Evolutionary conservation across 1,140 invertebrate species (phyloP), one percentile per base, ranked within the genome.

Genomic region (Bradysia coprophila): DNA sequence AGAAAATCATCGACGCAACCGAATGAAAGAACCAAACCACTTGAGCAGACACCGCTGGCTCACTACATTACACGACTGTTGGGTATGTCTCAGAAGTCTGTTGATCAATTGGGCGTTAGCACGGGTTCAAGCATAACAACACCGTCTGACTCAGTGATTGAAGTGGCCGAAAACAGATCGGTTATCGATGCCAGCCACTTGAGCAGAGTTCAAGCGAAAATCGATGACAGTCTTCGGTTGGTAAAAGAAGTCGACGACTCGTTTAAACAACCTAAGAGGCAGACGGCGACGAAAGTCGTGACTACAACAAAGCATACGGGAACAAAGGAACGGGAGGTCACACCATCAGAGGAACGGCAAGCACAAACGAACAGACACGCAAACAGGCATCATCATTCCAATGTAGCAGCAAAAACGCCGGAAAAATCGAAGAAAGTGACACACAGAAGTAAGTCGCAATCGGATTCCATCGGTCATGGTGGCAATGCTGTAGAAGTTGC

Each of bases 21-120:
- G n/a, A n/a, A n/a, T n/a, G n/a, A n/a, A n/a, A n/a, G n/a, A n/a
- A n/a, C n/a, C n/a, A n/a, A n/a, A n/a, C n/a, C n/a, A n/a, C n/a
- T n/a, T n/a, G n/a, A n/a, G n/a, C n/a, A n/a, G n/a, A n/a, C n/a
- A 28, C 24, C 13, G 3, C 28, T 42, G 3, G 48, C 48, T 1
- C 48, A 57, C 2, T 61, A 60, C 43, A 48, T 61, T 2, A 47
- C 57, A 10, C 52, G 55, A 5, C 42, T 61, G 19, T 34, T 61
- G n/a, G 43, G 44, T 13, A 57, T 61, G 57, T 51, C 46, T 0
- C 43, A 46, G 4, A 41, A 42, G 10, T 49, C 46, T 5, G 21
- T 60, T 6, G 43, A 50, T 3, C 43, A 51, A 1, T 39, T 61
- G 9, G 40, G 44, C 8, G 48, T 53, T 1, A 51, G 50, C 40